Evolutionary conservation across 2,113 vertebrate species (phyloP).

Genomic region (Bagarius yarrelli): DNA sequence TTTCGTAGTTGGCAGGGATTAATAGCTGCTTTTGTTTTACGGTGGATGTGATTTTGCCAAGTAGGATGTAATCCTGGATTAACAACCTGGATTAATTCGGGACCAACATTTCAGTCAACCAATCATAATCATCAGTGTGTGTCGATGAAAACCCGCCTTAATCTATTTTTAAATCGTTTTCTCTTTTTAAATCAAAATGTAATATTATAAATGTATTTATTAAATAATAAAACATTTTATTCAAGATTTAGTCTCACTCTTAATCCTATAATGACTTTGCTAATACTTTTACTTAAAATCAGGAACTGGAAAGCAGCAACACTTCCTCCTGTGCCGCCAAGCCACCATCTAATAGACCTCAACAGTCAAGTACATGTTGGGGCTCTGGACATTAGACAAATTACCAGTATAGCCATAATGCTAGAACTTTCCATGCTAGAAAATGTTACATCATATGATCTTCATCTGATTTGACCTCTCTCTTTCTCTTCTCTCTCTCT

Average conservation of each 20-base stretch:
- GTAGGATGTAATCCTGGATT: too few relatives aligned
- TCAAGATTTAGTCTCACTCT: too few relatives aligned
- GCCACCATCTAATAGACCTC: background rate
- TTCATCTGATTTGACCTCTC: background rate
- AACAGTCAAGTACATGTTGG: background rate
- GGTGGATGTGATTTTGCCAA: too few relatives aligned
- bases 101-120: too few relatives aligned
- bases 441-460: background rate
- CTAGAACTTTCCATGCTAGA: background rate
- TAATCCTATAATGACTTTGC: background rate
- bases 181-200: too few relatives aligned
- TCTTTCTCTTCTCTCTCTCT: background rate
- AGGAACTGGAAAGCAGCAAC: background rate
- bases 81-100: too few relatives aligned
- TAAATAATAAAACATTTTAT: too few relatives aligned
- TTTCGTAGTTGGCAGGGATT: constrained; percentile 16
- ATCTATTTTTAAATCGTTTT: too few relatives aligned
- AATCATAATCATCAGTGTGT: too few relatives aligned
- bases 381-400: background rate
- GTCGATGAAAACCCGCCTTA: too few relatives aligned
- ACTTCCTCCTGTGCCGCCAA: background rate
- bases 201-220: too few relatives aligned
- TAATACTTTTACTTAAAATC: background rate
- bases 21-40: background rate
- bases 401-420: background rate